phyloP scores from a whole-genome alignment of 1,140 invertebrate genomes.

The Ceratosolen fusciceps region DNA sequence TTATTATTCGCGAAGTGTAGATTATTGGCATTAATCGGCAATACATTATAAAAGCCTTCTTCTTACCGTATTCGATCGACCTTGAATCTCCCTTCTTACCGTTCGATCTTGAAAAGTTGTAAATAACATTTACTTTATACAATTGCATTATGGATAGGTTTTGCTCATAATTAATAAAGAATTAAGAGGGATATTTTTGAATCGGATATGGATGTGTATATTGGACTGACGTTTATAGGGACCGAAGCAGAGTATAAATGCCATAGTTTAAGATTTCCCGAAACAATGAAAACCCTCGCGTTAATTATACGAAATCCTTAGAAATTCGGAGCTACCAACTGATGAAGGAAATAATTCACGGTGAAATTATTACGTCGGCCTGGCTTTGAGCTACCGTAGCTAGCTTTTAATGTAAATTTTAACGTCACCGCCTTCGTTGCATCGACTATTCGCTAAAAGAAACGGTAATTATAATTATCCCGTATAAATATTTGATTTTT shows the following conservation, averaged over 20 bases:
- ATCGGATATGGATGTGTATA: no score
- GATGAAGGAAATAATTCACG: constrained; percentile 9
- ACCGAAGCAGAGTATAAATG: neutral
- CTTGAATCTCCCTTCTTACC: no score
- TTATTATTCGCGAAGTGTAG: no score
- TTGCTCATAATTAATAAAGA: no score
- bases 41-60: no score
- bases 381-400: neutral
- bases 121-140: no score
- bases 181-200: no score
- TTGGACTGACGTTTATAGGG: neutral
- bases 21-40: no score
- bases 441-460: constrained; percentile 1
- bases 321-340: constrained; percentile 17
- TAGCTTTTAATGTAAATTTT: constrained; percentile 8
- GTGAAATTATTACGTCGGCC: constrained; percentile 12
- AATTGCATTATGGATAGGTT: no score
- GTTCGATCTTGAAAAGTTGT: no score
- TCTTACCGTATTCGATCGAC: no score
- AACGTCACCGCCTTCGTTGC: neutral
- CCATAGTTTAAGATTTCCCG: constrained; percentile 5
- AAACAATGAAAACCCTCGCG: neutral
- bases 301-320: constrained; percentile 17
- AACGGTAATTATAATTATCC: constrained; percentile 16
- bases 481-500: neutral